Evolutionary conservation across 1,140 invertebrate species (phyloP).

Genomic region (Lepidurus couesii): DNA sequence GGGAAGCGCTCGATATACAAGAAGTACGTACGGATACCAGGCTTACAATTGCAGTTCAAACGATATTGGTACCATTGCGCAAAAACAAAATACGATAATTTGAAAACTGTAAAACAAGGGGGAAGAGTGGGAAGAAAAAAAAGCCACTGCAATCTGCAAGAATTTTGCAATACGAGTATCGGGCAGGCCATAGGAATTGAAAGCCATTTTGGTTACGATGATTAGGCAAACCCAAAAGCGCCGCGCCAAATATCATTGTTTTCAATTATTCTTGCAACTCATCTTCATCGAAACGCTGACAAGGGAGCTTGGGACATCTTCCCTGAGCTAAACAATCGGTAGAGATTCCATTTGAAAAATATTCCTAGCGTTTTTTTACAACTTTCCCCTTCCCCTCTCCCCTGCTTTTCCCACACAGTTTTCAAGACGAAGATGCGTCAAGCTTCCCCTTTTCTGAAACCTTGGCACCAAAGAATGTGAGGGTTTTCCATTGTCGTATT

Average conservation of each 20-base stretch:
- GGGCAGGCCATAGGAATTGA: background rate
- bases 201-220: background rate
- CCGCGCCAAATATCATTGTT: background rate
- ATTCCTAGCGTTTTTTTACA: background rate
- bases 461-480: conserved; percentile 4
- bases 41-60: conserved; percentile 1
- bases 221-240: conserved; percentile 7
- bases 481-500: background rate
- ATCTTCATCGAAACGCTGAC: background rate
- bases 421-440: background rate
- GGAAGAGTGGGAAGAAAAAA: background rate
- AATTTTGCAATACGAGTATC: background rate
- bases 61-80: background rate
- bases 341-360: background rate
- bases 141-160: conserved; percentile 15
- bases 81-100: background rate
- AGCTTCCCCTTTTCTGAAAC: background rate
- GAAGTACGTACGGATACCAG: background rate
- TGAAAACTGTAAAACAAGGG: background rate
- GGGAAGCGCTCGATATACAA: conserved; percentile 17
- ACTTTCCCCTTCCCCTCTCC: background rate
- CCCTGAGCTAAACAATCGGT: background rate
- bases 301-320: background rate
- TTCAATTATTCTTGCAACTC: background rate
- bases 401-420: background rate